Base-by-base conservation (phyloP, 2,113 vertebrate species). In the Paraplagusia blochii region DNA sequence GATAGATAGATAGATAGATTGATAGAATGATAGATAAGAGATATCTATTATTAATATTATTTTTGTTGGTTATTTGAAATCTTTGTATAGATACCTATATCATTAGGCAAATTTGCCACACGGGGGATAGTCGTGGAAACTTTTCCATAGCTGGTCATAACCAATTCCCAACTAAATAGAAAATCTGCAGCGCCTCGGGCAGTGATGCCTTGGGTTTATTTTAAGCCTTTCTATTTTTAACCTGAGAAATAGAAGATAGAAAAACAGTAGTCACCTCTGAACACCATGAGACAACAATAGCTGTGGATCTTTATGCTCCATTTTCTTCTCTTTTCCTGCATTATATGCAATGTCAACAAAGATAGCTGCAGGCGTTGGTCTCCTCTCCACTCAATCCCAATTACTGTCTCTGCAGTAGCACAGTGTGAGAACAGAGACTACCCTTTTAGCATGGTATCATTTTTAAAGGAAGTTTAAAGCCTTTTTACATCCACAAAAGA, bases 361-460 rank as follows among this genome's bases (percentile, higher is more conserved):
- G 52, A 58, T 46, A 17, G 29, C 74, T 56, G 44, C 61, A 35
- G 71, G 58, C 16, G 3, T 54, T 47, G 19, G 53, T 36, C 51
- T 14, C 12, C 12, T 47, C 9, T 3, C 44, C 53, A 13, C 47
- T 29, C 22, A 29, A 2, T 29, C 22, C 22, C 22, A 4, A 6
- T 2, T 29, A 4, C 22, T 29, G 6, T 29, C 22, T 29, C 22
- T 29, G 6, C 45, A 39, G 49, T 22, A 50, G 43, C 53, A 47
- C 64, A 66, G 51, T 55, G 39, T 45, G 39, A 77, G 67, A 34
- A 17, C 38, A 38, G 59, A 61, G 57, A 36, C 18, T 14, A 22
- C 56, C 56, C 33, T 60, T 22, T 45, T 39, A 45, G 57, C 62
- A 49, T 29, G 48, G 42, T 58, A 38, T 61, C 58, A 54, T 15